Conservation (phyloP, 2,888 invertebrate genomes). For the Creontiades dilutus region DNA sequence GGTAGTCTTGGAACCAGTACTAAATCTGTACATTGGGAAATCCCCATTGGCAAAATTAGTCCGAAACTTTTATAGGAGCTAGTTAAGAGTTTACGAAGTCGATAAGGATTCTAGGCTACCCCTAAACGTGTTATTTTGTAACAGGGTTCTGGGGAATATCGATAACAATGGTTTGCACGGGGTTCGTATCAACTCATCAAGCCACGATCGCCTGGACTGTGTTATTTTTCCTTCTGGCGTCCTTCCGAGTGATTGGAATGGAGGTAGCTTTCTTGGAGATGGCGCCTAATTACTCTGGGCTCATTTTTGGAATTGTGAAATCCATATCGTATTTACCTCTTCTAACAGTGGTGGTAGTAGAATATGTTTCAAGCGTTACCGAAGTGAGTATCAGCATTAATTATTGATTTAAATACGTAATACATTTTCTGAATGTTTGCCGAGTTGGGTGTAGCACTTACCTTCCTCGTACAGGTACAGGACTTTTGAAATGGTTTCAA, state of each 20-base stretch:
- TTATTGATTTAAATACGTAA: too few species aligned
- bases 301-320: constrained; percentile 34
- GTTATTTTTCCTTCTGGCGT: not conserved
- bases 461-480: too few species aligned
- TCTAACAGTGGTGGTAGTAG: not conserved
- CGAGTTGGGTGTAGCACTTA: too few species aligned
- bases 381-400: not conserved
- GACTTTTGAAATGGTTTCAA: too few species aligned
- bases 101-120: too few species aligned
- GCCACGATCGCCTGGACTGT: not conserved
- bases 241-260: not conserved
- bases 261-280: constrained; percentile 54
- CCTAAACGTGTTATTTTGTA: too few species aligned
- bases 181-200: not conserved
- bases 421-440: too few species aligned
- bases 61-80: too few species aligned
- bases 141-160: constrained; percentile 63
- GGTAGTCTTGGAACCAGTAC: too few species aligned
- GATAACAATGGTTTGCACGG: constrained; percentile 26
- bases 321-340: constrained; percentile 29
- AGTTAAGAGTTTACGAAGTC: too few species aligned
- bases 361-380: not conserved
- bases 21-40: too few species aligned
- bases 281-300: constrained; percentile 65
- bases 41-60: too few species aligned